Base-by-base conservation (phyloP, 2,113 vertebrate genomes). In the Bos indicus region DNA sequence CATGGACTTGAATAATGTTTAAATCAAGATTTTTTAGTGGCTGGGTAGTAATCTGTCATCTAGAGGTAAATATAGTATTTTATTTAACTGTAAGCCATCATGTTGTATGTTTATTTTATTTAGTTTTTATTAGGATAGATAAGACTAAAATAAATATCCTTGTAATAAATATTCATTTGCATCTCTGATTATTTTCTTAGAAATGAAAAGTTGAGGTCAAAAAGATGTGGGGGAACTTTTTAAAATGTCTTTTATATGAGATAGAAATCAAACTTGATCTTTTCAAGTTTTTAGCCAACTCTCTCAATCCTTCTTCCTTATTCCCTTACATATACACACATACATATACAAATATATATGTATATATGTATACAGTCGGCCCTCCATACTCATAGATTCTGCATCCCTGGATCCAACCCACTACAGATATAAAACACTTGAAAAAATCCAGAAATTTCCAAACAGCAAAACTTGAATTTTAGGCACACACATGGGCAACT, bases 401-500 rank as follows among this genome's bases (percentile, higher is more conserved):
- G 48, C 48, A n/a, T 52, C 30, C 80, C 51, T 54, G 51, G 51
- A n/a, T 82, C 51, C 48, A 82, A 82, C 48, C 17, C 19, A 54
- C 10, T 6, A 52, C 11, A 23, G 17, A n/a, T n/a, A n/a, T 2
- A 82, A 82, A 82, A n/a, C 33, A 82, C 2, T 82, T 82, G 17
- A 13, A 54, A 81, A 82, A 54, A n/a, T 52, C 17, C 8, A 21
- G 78, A 52, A 82, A 7, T 54, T 51, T 54, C 80, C 48, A n/a
- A n/a, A 54, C n/a, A 82, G 30, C 80, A 82, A 82, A 82, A 82
- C 80, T 82, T 54, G 80, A 54, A 23, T 82, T 82, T 54, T 33
- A 10, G 0, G 0, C 30, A 23, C 51, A 81, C 28, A 13, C 12
- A 36, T 0, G 0, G 1, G 13, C 33, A 83, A 56, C 52, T 25